phyloP scores from a whole-genome alignment of 2,797 vertebrate species.

The Xenops minutus region DNA sequence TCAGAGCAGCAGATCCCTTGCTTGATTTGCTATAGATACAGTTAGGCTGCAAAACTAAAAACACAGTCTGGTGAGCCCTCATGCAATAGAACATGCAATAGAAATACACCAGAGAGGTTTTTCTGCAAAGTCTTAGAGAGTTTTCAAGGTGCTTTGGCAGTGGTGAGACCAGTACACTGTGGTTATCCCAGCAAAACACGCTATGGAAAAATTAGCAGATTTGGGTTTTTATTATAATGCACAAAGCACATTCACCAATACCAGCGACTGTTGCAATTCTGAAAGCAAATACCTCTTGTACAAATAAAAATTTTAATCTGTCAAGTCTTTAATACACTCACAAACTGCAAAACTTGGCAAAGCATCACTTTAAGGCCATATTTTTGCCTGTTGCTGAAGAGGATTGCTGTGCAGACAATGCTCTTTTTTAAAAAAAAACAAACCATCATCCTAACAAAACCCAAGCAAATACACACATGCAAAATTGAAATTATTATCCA shows the following conservation, averaged over 20 bases:
- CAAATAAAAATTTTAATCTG: background rate
- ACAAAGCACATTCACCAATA: background rate
- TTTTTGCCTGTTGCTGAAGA: background rate
- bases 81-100: slow-evolving; percentile 4
- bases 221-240: background rate
- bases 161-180: slow-evolving; percentile 40
- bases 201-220: slow-evolving; percentile 52
- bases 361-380: background rate
- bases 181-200: slow-evolving; percentile 53
- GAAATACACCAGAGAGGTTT: background rate
- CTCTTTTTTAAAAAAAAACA: background rate
- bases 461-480: background rate
- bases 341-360: background rate
- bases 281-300: background rate
- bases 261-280: background rate
- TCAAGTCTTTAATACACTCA: background rate
- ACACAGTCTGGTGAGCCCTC: slow-evolving; percentile 15
- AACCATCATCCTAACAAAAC: background rate
- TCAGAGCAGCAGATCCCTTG: background rate
- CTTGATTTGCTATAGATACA: background rate
- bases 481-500: background rate
- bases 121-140: slow-evolving; percentile 44
- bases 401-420: background rate
- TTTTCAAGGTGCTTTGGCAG: slow-evolving; percentile 52
- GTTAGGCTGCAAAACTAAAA: background rate